Evolutionary conservation across 2,797 vertebrate genomes (phyloP), one percentile per base, ranked within the genome.

Genomic region (Lacerta agilis): DNA sequence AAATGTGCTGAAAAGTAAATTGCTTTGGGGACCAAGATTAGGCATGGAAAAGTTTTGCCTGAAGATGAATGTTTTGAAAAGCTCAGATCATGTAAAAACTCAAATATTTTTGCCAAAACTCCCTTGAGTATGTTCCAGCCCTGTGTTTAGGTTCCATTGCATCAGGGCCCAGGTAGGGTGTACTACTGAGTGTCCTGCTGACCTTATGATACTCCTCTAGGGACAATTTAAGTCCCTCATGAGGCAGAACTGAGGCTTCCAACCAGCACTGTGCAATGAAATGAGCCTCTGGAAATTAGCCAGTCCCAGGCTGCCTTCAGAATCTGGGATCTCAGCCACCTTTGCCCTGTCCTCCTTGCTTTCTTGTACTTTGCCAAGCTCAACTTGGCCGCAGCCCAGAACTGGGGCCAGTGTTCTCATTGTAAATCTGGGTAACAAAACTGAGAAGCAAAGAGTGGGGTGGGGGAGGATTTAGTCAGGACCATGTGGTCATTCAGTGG

Each of bases 251-350:
- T 55, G 78, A 84, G n/a, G 25, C 61, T 67, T 71, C 85, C 75
- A 75, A 38, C 79, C 75, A 55, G 61, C 71, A 77, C 72, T 61
- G 58, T 69, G 79, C 43, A 55, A 77, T 8, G 61, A 86, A 82
- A 82, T 89, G 79, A 86, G 49, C 49, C 79, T 90, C 89, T 95
- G 95, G 94, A 95, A 91, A 43, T 87, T 86, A 87, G 91, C 91
- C 93, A 94, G 86, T 25, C 88, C 86, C 91, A 75, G 75, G 91
- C 93, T 29, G 79, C 86, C 91, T 94, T 78, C 82, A 92, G 87
- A 94, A 95, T 91, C 94, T 93, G 94, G 95, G 95, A 95, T 95
- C 92, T 33, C 49, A 87, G 94, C 95, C 95, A 94, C 94, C 92
- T 94, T 94, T 94, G 91, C 95, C 94, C 95, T 95, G 94, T 82